Base-by-base conservation (phyloP, 2,888 invertebrate species). In the Diarsia rubi region DNA sequence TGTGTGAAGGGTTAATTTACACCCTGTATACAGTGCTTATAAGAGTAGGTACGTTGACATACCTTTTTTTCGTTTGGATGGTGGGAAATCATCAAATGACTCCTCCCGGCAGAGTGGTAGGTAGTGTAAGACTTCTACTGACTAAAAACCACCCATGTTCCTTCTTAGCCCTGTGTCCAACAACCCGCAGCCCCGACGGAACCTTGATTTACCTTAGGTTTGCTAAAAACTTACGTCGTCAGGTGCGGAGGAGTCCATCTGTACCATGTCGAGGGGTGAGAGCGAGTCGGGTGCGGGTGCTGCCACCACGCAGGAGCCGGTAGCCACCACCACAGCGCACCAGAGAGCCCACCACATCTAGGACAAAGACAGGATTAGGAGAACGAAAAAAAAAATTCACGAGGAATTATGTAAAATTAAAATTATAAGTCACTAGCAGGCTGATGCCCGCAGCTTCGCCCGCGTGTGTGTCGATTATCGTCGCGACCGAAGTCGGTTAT, bases 331-430 rank as follows among this genome's bases (percentile, higher is more conserved):
- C 81, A 92, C 93, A 31, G 92, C 94, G 86, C 95, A 96, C 92
- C 95, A 96, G 54, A 96, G 87, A 78, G 94, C 94, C 95, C 94
- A 95, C 95, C 95, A 96, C 96, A 96, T 96, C 96, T 96, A 89
- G 0, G 85, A 88, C 54, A 82, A 82, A 31, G 42, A 47, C 3
- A 45, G 4, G 47, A 11, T 65, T 27, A 64, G 0, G 16, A 21
- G 59, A 74, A 59, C 16, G 2, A 11, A 59, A 57, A 27, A 1
- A 6, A 24, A 3, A n/a, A 4, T 24, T 54, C 24, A 27, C 6
- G 24, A 16, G 19, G 3, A 19, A 59, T 9, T 19, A 27, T 57
- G 8, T 31, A 3, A 54, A 27, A 24, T 27, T 8, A 57, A 27
- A 54, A 57, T 31, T 19, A 57, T 52, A 27, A 16, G 8, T 27